Conservation (phyloP, 2,113 vertebrate genomes). For the Ptychochromis oligacanthus region DNA sequence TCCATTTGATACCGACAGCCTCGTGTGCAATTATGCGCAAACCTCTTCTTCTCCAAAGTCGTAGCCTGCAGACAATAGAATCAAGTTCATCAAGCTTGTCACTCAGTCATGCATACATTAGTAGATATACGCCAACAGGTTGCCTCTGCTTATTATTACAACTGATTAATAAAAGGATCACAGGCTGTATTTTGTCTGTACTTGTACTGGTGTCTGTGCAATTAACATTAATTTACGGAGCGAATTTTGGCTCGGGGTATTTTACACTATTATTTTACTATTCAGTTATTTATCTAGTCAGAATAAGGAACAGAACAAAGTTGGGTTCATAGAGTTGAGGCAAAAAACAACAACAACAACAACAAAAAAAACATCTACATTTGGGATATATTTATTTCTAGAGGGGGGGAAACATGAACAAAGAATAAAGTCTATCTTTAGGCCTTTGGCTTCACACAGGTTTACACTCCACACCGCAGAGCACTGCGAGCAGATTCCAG, state of each 20-base stretch:
- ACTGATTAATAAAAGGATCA: background rate
- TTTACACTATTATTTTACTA: background rate
- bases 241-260: background rate
- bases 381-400: background rate
- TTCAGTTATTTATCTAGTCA: background rate
- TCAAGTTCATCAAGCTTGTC: background rate
- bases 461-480: conserved; percentile 3
- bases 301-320: background rate
- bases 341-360: too few species aligned
- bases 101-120: background rate
- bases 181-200: background rate
- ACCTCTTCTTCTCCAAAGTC: background rate
- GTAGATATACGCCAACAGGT: background rate
- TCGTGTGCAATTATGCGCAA: conserved; percentile 36
- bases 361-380: background rate
- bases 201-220: background rate
- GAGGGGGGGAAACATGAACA: background rate
- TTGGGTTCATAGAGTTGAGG: background rate
- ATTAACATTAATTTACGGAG: background rate
- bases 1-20: conserved; percentile 22
- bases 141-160: background rate
- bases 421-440: background rate
- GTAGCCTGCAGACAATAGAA: background rate
- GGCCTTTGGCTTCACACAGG: conserved; percentile 34
- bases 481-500: background rate